phyloP scores from a whole-genome alignment of 2,888 invertebrate genomes.

The Lycia hirtaria region DNA sequence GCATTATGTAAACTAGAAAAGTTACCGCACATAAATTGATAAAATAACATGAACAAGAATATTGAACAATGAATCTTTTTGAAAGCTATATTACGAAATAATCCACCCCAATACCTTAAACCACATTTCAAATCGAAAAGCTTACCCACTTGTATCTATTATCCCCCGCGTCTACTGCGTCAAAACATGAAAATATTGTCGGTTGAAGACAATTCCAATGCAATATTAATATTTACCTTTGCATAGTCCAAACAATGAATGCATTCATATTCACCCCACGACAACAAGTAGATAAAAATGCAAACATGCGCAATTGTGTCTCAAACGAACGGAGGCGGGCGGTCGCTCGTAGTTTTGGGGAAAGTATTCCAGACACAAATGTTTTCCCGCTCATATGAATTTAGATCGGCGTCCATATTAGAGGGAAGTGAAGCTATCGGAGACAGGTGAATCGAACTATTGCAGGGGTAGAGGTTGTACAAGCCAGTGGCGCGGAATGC shows the following conservation, averaged over 20 bases:
- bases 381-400: slow-evolving; percentile 81
- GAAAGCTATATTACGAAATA: background rate
- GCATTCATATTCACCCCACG: slow-evolving; percentile 81
- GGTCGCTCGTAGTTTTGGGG: slow-evolving; percentile 54
- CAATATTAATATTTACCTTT: slow-evolving; percentile 76
- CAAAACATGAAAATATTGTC: slow-evolving; percentile 55
- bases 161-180: slow-evolving; percentile 36
- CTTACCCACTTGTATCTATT: slow-evolving; percentile 22
- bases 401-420: slow-evolving; percentile 77
- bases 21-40: background rate
- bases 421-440: slow-evolving; percentile 70
- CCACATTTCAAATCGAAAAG: slow-evolving; percentile 29
- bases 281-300: slow-evolving; percentile 83
- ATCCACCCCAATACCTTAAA: slow-evolving; percentile 9
- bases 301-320: slow-evolving; percentile 82
- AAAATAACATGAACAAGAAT: background rate
- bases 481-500: slow-evolving; percentile 46
- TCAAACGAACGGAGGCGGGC: slow-evolving; percentile 72
- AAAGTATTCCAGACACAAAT: slow-evolving; percentile 76
- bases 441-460: slow-evolving; percentile 74
- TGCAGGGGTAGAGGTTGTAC: slow-evolving; percentile 59
- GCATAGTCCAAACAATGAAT: slow-evolving; percentile 73
- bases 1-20: too few relatives aligned
- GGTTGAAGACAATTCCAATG: slow-evolving; percentile 61
- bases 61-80: background rate